phyloP scores from a whole-genome alignment of 2,797 vertebrate genomes.

The Sebastes minor region DNA sequence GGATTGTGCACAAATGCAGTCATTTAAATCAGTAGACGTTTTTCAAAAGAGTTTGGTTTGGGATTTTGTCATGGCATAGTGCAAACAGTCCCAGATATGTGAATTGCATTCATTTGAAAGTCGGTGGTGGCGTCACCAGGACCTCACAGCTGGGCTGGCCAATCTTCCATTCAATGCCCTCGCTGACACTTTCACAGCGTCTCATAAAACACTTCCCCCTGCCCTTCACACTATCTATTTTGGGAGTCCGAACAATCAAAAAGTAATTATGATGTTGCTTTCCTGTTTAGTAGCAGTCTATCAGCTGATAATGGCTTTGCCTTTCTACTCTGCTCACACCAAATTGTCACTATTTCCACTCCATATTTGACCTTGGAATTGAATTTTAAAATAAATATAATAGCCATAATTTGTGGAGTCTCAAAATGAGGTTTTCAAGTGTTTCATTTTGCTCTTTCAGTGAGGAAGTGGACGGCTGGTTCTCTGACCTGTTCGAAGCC shows the following conservation, averaged over 20 bases:
- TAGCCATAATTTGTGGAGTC: slow-evolving; percentile 6
- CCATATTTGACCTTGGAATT: slow-evolving; percentile 28
- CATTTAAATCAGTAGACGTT: neutral
- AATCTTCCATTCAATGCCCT: neutral
- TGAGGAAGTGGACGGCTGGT: slow-evolving; percentile 73
- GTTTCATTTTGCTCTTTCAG: slow-evolving; percentile 47
- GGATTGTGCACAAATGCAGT: neutral
- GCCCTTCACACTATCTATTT: slow-evolving; percentile 21
- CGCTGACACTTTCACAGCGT: slow-evolving; percentile 10
- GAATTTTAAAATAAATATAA: slow-evolving; percentile 44
- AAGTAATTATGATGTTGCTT: slow-evolving; percentile 31
- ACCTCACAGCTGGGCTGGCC: slow-evolving; percentile 6
- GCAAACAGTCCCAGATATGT: neutral
- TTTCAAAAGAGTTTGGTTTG: neutral
- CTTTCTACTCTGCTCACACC: neutral
- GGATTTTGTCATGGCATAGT: neutral
- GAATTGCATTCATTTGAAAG: neutral
- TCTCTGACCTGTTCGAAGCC: slow-evolving; percentile 58
- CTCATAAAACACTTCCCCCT: slow-evolving; percentile 15
- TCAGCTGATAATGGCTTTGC: slow-evolving; percentile 33
- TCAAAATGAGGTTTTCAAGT: slow-evolving; percentile 8
- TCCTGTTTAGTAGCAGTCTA: slow-evolving; percentile 17
- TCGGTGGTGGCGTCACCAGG: neutral
- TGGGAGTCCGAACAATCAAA: slow-evolving; percentile 38
- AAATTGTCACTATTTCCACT: slow-evolving; percentile 32